Evolutionary conservation across 2,888 invertebrate genomes (phyloP).

Genomic region (Drosophila crucigera): DNA sequence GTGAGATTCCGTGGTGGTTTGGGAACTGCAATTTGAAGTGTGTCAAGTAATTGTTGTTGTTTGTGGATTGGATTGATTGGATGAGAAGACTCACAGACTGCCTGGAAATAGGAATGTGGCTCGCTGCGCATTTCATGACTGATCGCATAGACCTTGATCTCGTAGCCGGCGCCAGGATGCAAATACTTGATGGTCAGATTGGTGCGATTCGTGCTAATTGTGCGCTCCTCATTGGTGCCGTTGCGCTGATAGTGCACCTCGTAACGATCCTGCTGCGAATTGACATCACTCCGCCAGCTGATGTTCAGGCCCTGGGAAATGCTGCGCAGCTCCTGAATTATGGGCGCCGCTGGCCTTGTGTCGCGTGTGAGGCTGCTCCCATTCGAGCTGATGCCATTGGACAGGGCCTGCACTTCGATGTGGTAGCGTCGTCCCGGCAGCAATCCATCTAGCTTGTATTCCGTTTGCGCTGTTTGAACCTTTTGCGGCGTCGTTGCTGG

Average conservation of each 20-base stretch:
- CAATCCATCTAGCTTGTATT: slow-evolving; percentile 90
- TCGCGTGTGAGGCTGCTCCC: slow-evolving; percentile 90
- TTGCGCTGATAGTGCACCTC: slow-evolving; percentile 92
- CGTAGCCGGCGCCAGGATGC: slow-evolving; percentile 95
- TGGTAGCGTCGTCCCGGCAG: slow-evolving; percentile 96
- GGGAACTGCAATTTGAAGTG: slow-evolving; percentile 87
- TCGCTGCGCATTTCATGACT: slow-evolving; percentile 93
- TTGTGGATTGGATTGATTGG: background rate
- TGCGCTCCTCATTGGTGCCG: slow-evolving; percentile 88
- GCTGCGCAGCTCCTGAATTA: slow-evolving; percentile 92
- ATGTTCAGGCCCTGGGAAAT: slow-evolving; percentile 91
- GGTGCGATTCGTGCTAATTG: slow-evolving; percentile 89
- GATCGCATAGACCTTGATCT: slow-evolving; percentile 94
- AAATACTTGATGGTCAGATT: slow-evolving; percentile 90
- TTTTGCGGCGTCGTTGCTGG: slow-evolving; percentile 75
- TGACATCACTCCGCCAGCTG: slow-evolving; percentile 96
- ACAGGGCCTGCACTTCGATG: slow-evolving; percentile 92
- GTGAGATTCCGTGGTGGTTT: slow-evolving; percentile 91
- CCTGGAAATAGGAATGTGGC: slow-evolving; percentile 93
- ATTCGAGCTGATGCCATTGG: slow-evolving; percentile 92
- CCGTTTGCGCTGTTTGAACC: slow-evolving; percentile 88
- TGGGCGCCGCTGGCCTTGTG: slow-evolving; percentile 94
- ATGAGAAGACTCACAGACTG: slow-evolving; percentile 91
- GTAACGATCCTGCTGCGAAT: slow-evolving; percentile 94
- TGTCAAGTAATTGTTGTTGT: background rate